phyloP scores from a whole-genome alignment of 2,797 vertebrate species.

The Sorex maritimensis region DNA sequence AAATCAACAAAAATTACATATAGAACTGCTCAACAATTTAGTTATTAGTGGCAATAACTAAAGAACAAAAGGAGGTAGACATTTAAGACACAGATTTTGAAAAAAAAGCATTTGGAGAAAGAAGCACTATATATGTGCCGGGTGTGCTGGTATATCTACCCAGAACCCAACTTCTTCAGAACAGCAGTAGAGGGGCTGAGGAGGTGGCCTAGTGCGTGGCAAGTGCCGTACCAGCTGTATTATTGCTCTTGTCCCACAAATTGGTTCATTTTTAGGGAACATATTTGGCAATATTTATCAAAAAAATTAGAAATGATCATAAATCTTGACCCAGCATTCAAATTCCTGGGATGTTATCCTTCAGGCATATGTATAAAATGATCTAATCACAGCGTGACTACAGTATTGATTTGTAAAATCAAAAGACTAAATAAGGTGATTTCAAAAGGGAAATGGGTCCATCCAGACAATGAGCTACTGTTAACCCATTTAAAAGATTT shows the following conservation, averaged over 20 bases:
- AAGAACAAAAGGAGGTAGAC: slow-evolving; percentile 6
- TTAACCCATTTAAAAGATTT: no score
- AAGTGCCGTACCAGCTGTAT: no score
- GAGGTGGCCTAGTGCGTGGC: no score
- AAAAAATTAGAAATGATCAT: slow-evolving; percentile 1
- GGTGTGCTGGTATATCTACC: neutral
- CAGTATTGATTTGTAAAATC: slow-evolving; percentile 1
- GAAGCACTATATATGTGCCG: neutral
- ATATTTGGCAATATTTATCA: slow-evolving; percentile 15
- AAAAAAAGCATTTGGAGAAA: neutral
- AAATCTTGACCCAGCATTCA: slow-evolving; percentile 36
- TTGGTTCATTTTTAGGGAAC: neutral
- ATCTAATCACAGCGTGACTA: neutral
- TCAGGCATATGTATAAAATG: neutral
- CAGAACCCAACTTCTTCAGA: neutral
- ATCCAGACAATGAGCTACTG: no score
- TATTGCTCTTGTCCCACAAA: no score
- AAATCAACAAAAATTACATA: neutral
- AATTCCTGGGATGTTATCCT: slow-evolving; percentile 53
- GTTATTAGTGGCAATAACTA: neutral
- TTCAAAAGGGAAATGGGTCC: no score
- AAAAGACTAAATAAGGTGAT: no score
- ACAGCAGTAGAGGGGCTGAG: neutral
- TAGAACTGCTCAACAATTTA: neutral
- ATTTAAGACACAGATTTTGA: slow-evolving; percentile 18